phyloP scores from a whole-genome alignment of 2,797 vertebrate genomes.

The Balearica regulorum region DNA sequence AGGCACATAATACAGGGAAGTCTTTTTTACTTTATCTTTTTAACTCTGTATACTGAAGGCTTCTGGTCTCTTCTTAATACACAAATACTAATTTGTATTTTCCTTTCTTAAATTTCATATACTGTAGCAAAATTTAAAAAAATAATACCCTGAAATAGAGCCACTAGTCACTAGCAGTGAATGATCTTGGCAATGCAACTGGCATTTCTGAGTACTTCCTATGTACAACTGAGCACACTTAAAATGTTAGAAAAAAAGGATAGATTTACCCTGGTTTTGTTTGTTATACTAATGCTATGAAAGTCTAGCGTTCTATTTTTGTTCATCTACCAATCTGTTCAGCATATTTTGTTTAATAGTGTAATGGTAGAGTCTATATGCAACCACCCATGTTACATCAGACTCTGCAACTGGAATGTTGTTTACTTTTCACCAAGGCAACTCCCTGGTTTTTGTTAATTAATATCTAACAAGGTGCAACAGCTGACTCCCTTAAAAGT shows the following conservation, averaged over 20 bases:
- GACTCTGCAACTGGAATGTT: conserved; percentile 51
- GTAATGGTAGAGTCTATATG: conserved; percentile 41
- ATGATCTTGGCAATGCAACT: not conserved
- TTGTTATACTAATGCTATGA: not conserved
- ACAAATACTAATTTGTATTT: not conserved
- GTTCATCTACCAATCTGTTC: conserved; percentile 41
- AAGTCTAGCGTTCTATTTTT: conserved; percentile 9
- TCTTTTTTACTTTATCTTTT: not conserved
- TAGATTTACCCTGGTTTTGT: not conserved
- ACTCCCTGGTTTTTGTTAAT: conserved; percentile 49
- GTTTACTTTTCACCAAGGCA: conserved; percentile 56
- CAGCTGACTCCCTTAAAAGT: conserved; percentile 11
- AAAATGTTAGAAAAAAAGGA: not conserved
- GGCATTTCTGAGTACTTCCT: conserved; percentile 4
- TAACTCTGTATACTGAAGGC: not conserved
- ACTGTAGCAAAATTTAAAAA: not conserved
- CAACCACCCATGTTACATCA: conserved; percentile 56
- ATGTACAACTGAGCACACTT: not conserved
- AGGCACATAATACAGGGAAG: not conserved
- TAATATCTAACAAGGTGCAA: conserved; percentile 35
- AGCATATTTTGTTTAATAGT: conserved; percentile 50
- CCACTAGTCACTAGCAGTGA: not conserved
- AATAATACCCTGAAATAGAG: not conserved
- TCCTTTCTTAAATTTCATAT: not conserved
- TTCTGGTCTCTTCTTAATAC: not conserved